Conservation (phyloP, 1,140 invertebrate species). For the Drosophila rufa region DNA sequence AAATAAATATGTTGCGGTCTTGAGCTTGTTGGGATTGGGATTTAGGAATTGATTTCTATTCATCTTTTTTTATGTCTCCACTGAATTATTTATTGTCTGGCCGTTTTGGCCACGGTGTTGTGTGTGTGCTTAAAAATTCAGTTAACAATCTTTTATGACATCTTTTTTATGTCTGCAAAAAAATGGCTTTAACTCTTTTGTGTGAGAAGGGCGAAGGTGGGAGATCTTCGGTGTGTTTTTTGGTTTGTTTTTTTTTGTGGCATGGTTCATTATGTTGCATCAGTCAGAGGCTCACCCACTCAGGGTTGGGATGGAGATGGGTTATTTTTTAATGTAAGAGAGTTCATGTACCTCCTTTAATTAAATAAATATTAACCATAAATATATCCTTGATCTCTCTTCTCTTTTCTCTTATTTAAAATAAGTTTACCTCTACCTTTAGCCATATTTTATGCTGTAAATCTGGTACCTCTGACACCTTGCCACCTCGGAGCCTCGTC, state of each 20-base stretch:
- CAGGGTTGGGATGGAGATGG: too few relatives aligned
- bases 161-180: slow-evolving; percentile 31
- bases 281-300: slow-evolving; percentile 2
- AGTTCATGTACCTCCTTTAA: too few relatives aligned
- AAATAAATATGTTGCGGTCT: slow-evolving; percentile 12
- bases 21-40: background rate
- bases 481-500: too few relatives aligned
- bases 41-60: slow-evolving; percentile 41
- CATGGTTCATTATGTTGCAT: slow-evolving; percentile 4
- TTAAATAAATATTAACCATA: background rate
- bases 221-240: slow-evolving; percentile 13
- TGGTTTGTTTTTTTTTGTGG: background rate
- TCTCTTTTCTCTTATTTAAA: background rate
- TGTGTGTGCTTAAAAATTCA: background rate
- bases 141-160: slow-evolving; percentile 31
- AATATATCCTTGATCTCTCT: background rate
- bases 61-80: slow-evolving; percentile 41
- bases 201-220: slow-evolving; percentile 8
- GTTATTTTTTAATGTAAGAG: too few relatives aligned
- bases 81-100: slow-evolving; percentile 40
- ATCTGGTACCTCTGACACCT: background rate
- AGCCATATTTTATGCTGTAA: background rate
- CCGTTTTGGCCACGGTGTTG: slow-evolving; percentile 11
- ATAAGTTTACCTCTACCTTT: background rate
- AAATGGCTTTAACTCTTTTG: background rate